Percentiles rank a stretch among this genome's conserved stretches.
Evolutionary conservation across 2,797 vertebrate genomes (phyloP).

Genomic region (Phoeniculus purpureus): DNA sequence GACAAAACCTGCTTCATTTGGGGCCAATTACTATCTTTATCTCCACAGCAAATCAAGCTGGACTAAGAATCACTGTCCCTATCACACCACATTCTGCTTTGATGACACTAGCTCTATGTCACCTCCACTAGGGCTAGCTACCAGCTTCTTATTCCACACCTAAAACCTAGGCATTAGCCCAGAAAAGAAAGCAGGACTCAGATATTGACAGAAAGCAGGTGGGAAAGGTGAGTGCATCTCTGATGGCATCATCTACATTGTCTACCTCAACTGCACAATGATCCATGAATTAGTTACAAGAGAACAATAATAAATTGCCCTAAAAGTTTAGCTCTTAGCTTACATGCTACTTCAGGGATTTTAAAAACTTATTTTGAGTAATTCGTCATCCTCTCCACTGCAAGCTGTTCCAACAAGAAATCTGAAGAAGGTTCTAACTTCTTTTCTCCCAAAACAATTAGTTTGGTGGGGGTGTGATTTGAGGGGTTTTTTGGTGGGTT

Average conservation of each 20-base stretch:
- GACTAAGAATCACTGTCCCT: background rate
- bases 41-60: background rate
- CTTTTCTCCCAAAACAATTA: background rate
- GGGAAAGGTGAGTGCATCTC: background rate
- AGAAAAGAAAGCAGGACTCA: background rate
- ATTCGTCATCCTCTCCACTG: background rate
- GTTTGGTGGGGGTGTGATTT: background rate
- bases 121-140: background rate
- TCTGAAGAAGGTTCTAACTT: background rate
- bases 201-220: background rate
- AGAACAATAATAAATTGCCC: background rate
- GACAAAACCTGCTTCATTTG: background rate
- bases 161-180: background rate
- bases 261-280: background rate
- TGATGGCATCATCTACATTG: background rate
- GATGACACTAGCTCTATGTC: background rate
- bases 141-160: background rate
- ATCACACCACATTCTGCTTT: background rate
- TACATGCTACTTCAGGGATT: background rate
- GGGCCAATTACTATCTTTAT: background rate
- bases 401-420: background rate
- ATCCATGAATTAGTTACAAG: background rate
- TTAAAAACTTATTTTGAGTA: background rate
- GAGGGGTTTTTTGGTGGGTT: rapidly evolving
- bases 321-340: background rate